These are phyloP conservation scores for Agrochola circellaris DNA, from an alignment of 2,888 invertebrate species.

Conservation along the genomic window DNA sequence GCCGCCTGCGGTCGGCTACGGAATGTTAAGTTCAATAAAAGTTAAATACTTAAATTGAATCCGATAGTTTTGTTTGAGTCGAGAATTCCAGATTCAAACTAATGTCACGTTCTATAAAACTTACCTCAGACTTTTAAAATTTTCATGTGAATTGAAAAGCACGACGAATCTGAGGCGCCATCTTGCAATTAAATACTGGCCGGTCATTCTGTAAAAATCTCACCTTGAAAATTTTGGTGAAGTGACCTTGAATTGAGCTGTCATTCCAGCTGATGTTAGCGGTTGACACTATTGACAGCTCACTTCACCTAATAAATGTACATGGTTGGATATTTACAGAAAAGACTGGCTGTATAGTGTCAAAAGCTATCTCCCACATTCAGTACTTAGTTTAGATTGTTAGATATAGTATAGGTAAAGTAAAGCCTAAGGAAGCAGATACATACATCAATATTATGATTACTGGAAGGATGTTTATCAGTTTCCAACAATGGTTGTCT, in stretches of 20 bases:
- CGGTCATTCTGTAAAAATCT: neutral
- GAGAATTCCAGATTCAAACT: neutral
- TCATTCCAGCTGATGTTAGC: too few relatives aligned
- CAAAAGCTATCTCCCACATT: neutral
- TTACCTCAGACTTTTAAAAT: neutral
- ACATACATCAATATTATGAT: conserved; percentile 31
- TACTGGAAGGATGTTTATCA: conserved; percentile 36
- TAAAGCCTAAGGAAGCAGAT: conserved; percentile 8
- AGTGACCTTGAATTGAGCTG: too few relatives aligned
- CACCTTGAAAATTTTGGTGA: neutral
- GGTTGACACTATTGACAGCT: neutral
- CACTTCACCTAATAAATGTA: neutral
- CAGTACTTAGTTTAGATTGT: neutral
- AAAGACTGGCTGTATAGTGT: neutral
- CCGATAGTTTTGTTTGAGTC: neutral
- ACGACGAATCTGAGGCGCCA: neutral
- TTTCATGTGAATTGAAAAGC: neutral
- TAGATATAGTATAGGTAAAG: neutral
- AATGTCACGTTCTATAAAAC: neutral
- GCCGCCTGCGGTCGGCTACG: too few relatives aligned
- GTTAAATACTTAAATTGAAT: neutral
- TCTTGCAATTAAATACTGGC: neutral
- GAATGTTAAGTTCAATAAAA: neutral
- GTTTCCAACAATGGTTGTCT: conserved; percentile 38
- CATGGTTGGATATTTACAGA: neutral